A percentile compares a stretch with the other conserved stretches of the same genome.
phyloP scores from a whole-genome alignment of 1,140 invertebrate species.

The Maconellicoccus hirsutus region DNA sequence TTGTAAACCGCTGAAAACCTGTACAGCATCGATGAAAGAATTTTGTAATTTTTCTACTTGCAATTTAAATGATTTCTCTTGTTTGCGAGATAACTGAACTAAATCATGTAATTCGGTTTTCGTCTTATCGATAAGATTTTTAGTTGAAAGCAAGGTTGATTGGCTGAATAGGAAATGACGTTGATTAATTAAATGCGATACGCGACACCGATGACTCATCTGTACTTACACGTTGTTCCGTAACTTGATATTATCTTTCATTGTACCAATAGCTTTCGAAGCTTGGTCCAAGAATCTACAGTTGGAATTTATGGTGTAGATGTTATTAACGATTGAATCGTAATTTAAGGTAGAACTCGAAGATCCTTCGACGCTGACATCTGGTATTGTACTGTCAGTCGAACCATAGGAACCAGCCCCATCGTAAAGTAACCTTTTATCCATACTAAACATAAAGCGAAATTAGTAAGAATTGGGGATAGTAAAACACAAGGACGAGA shows the following conservation, averaged over 20 bases:
- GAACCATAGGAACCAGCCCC: neutral
- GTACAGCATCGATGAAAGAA: slow-evolving; percentile 64
- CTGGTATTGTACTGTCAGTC: neutral
- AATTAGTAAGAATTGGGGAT: neutral
- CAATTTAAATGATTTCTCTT: slow-evolving; percentile 64
- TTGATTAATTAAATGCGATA: slow-evolving; percentile 13
- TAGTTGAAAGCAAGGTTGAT: slow-evolving; percentile 62
- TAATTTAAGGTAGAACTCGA: neutral
- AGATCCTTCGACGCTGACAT: neutral
- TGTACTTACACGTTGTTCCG: slow-evolving; percentile 51
- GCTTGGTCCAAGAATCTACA: slow-evolving; percentile 57
- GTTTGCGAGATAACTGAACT: slow-evolving; percentile 48
- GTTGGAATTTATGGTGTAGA: slow-evolving; percentile 60
- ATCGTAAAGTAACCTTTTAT: neutral
- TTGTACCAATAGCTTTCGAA: slow-evolving; percentile 60
- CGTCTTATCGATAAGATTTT: slow-evolving; percentile 58
- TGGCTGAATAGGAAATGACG: slow-evolving; percentile 43
- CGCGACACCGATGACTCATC: slow-evolving; percentile 1
- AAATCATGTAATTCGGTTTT: slow-evolving; percentile 58
- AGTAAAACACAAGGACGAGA: too few relatives aligned
- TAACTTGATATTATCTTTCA: slow-evolving; percentile 52
- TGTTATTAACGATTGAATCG: slow-evolving; percentile 53
- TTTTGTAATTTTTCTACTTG: slow-evolving; percentile 69
- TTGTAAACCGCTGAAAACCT: slow-evolving; percentile 63
- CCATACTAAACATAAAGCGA: neutral